Evolutionary conservation across 2,888 invertebrate species (phyloP).

Genomic region (Octonoba sinensis): DNA sequence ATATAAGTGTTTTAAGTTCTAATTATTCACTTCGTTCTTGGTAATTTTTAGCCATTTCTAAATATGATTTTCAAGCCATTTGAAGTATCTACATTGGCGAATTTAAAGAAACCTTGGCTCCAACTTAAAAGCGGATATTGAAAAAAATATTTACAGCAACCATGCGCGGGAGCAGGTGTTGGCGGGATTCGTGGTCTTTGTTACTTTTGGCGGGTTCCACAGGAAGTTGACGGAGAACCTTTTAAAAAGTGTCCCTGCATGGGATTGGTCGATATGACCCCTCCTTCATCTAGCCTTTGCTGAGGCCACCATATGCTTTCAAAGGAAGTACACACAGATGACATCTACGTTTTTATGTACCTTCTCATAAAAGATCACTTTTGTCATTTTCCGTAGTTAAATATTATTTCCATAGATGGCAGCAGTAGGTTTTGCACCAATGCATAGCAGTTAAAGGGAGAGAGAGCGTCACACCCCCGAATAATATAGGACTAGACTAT

Average conservation of each 20-base stretch:
- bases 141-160: constrained; percentile 35
- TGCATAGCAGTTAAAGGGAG: constrained; percentile 28
- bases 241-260: constrained; percentile 44
- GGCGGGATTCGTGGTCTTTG: constrained; percentile 60
- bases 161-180: constrained; percentile 64
- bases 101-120: constrained; percentile 19
- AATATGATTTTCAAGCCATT: not conserved
- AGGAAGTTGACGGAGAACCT: constrained; percentile 46
- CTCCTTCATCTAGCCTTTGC: constrained; percentile 44
- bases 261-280: constrained; percentile 48
- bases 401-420: constrained; percentile 41
- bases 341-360: constrained; percentile 41
- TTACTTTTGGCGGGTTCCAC: constrained; percentile 53
- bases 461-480: not conserved
- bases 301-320: constrained; percentile 42
- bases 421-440: not conserved
- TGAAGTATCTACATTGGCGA: not conserved
- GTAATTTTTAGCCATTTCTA: too few species aligned
- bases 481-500: too few species aligned
- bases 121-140: not conserved
- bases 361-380: not conserved
- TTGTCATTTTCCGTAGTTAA: constrained; percentile 27
- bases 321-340: constrained; percentile 57
- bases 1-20: too few species aligned
- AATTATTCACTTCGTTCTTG: too few species aligned